phyloP scores from a whole-genome alignment of 2,797 vertebrate species.

The Otolemur crassicaudatus region DNA sequence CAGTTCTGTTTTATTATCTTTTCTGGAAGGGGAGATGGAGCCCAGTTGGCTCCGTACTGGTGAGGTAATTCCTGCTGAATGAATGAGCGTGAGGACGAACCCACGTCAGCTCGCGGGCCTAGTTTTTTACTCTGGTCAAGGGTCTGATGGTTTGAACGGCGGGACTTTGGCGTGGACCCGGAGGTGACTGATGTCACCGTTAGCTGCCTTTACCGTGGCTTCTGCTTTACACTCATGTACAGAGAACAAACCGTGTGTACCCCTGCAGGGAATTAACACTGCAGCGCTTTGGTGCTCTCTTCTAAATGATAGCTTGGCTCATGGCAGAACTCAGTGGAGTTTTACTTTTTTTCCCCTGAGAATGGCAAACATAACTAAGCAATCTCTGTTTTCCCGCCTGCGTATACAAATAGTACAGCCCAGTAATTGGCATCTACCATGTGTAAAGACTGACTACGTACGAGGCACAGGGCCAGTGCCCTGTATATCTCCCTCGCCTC shows the following conservation, averaged over 20 bases:
- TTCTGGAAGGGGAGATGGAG: not conserved
- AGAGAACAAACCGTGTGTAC: not conserved
- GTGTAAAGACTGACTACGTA: not conserved
- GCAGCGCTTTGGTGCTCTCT: not conserved
- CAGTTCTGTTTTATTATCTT: not conserved
- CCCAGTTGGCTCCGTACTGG: not conserved
- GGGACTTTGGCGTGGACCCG: not conserved
- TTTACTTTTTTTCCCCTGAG: not conserved
- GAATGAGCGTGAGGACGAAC: not conserved
- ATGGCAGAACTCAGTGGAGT: not conserved
- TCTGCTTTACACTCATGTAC: not conserved
- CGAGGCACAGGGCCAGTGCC: not conserved
- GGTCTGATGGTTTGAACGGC: not conserved
- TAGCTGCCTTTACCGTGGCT: not conserved
- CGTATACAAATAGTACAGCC: not conserved
- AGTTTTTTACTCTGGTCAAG: not conserved
- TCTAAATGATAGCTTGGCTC: not conserved
- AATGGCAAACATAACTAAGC: not conserved
- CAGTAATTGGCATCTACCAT: not conserved
- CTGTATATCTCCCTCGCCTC: not conserved
- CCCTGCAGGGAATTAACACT: not conserved
- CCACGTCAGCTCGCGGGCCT: not conserved
- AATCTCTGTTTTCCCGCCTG: not conserved
- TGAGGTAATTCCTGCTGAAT: not conserved
- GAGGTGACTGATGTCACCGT: not conserved